Evolutionary conservation across 2,888 invertebrate genomes (phyloP).

Genomic region (Crematogaster levior): DNA sequence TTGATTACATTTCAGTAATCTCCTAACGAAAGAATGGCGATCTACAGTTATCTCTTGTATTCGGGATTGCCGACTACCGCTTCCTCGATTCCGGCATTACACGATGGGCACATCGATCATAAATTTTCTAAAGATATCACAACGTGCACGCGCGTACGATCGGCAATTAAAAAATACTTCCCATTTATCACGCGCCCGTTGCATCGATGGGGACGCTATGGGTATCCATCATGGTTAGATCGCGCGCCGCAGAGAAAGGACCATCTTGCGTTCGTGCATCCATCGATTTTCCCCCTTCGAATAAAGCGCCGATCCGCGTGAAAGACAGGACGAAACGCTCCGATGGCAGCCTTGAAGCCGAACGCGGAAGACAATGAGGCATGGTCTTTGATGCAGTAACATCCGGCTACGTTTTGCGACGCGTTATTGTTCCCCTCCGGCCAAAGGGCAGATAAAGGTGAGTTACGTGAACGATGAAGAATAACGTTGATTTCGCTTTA

Average conservation of each 20-base stretch:
- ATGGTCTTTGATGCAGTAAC: slow-evolving; percentile 59
- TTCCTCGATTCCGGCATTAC: slow-evolving; percentile 36
- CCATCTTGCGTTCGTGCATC: slow-evolving; percentile 12
- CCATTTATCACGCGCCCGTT: slow-evolving; percentile 34
- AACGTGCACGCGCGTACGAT: neutral
- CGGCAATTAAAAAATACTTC: slow-evolving; percentile 34
- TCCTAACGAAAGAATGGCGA: neutral
- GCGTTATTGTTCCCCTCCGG: slow-evolving; percentile 58
- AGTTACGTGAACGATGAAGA: slow-evolving; percentile 38
- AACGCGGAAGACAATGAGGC: slow-evolving; percentile 59
- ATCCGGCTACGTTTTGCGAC: slow-evolving; percentile 64
- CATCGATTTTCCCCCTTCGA: slow-evolving; percentile 47
- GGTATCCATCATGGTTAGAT: slow-evolving; percentile 57
- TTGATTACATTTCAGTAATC: slow-evolving; percentile 10
- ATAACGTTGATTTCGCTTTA: slow-evolving; percentile 52
- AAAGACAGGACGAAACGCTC: slow-evolving; percentile 54
- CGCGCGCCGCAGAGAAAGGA: slow-evolving; percentile 42
- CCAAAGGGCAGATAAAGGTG: slow-evolving; percentile 36
- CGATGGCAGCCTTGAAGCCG: slow-evolving; percentile 66
- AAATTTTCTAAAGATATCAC: slow-evolving; percentile 11
- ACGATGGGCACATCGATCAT: slow-evolving; percentile 31
- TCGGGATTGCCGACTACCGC: slow-evolving; percentile 15
- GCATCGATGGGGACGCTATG: slow-evolving; percentile 33
- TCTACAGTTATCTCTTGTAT: slow-evolving; percentile 15
- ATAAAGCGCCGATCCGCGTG: slow-evolving; percentile 30